Percentiles rank a stretch among this genome's conserved stretches.
phyloP scores from a whole-genome alignment of 2,113 vertebrate genomes.

The Tetrax tetrax region DNA sequence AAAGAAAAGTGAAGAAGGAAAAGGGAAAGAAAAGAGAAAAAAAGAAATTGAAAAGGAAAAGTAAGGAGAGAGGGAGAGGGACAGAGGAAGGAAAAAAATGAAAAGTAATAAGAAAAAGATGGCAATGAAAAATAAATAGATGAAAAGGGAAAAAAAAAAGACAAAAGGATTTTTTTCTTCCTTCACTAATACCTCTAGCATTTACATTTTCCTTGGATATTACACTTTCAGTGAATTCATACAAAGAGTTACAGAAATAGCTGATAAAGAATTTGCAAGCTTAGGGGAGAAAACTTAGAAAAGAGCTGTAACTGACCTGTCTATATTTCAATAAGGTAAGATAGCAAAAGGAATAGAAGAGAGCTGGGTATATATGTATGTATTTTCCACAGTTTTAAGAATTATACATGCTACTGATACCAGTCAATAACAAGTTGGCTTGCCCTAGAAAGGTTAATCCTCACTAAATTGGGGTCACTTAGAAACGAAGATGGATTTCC shows the following conservation, averaged over 20 bases:
- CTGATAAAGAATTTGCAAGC: neutral
- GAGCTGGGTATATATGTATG: neutral
- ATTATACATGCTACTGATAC: neutral
- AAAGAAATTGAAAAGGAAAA: neutral
- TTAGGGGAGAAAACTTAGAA: neutral
- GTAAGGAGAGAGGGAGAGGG: neutral
- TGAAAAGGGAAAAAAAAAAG: accelerated
- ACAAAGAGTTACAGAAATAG: neutral
- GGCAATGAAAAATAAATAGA: neutral
- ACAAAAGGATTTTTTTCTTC: accelerated
- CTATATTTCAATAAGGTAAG: neutral
- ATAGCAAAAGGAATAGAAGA: neutral
- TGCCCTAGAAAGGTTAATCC: neutral
- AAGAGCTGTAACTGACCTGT: neutral
- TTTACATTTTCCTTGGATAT: neutral
- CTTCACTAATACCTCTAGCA: neutral
- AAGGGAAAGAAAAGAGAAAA: neutral
- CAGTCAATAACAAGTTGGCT: neutral
- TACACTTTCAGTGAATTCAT: neutral
- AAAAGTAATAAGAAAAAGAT: neutral
- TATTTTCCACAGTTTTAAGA: neutral
- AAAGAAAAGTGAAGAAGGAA: neutral
- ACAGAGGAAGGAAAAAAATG: too few species aligned
- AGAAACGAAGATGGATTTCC: neutral
- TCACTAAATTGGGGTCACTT: neutral